Conservation (phyloP, 1,140 invertebrate genomes). For the Protaetia brevitarsis region DNA sequence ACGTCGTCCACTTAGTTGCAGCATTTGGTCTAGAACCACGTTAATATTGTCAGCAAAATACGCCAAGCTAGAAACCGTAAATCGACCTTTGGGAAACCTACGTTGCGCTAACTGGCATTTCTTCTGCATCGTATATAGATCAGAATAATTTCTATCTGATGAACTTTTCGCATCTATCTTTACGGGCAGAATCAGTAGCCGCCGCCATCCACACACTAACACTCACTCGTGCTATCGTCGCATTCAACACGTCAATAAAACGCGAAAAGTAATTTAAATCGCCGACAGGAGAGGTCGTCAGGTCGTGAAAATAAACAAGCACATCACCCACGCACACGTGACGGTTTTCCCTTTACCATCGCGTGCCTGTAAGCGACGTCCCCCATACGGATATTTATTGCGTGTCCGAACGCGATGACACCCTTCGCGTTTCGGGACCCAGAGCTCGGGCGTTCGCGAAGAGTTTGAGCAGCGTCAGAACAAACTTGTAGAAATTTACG, state of each 20-base stretch:
- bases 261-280: neutral
- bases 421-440: neutral
- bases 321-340: neutral
- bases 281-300: neutral
- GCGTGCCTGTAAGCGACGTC: neutral
- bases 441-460: neutral
- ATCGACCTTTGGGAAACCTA: too few relatives aligned
- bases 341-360: neutral
- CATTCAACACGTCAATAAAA: neutral
- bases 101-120: too few relatives aligned
- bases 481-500: conserved; percentile 3
- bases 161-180: too few relatives aligned
- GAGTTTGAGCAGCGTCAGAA: neutral
- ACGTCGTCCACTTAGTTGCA: too few relatives aligned
- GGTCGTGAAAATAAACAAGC: too few relatives aligned
- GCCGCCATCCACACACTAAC: too few relatives aligned
- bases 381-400: neutral
- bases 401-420: neutral
- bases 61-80: too few relatives aligned
- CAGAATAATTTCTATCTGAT: too few relatives aligned
- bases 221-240: too few relatives aligned
- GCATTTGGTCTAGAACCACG: too few relatives aligned
- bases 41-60: too few relatives aligned
- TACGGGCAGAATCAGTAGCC: neutral
- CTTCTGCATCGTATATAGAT: too few relatives aligned